phyloP scores from a whole-genome alignment of 2,797 vertebrate species.

The Thaleichthys pacificus region DNA sequence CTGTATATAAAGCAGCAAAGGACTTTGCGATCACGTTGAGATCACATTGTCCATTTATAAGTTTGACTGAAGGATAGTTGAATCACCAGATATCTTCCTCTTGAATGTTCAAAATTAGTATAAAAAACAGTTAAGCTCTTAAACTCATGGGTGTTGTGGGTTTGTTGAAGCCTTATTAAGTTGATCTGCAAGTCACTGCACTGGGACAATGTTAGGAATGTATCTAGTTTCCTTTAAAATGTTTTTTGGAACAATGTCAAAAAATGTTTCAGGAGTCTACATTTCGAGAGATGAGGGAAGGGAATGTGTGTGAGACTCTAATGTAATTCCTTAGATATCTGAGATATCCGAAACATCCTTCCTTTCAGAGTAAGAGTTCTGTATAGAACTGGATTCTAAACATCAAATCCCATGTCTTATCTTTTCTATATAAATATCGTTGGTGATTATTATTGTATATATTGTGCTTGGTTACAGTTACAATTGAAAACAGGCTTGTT shows the following conservation, averaged over 20 bases:
- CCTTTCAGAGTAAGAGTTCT: too few relatives aligned
- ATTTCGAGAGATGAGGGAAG: constrained; percentile 23
- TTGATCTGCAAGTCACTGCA: constrained; percentile 19
- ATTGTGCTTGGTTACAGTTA: too few relatives aligned
- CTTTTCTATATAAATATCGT: too few relatives aligned
- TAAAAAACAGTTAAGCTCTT: background rate
- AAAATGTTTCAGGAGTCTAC: constrained; percentile 45
- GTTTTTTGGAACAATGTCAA: constrained; percentile 53
- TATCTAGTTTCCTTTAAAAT: constrained; percentile 52
- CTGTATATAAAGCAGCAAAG: too few relatives aligned
- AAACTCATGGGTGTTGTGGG: background rate
- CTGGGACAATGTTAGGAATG: constrained; percentile 21
- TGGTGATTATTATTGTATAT: too few relatives aligned
- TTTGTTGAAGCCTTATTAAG: constrained; percentile 16
- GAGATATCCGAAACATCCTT: too few relatives aligned
- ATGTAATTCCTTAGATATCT: constrained; percentile 30
- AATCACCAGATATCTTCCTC: background rate
- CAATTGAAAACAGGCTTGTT: too few relatives aligned
- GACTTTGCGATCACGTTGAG: background rate
- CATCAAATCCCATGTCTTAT: too few relatives aligned
- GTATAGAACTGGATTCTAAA: too few relatives aligned
- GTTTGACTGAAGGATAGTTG: background rate
- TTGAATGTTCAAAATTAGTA: background rate
- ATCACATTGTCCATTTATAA: background rate
- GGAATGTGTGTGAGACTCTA: constrained; percentile 25